Base-by-base conservation (phyloP, 1,140 invertebrate species). In the Drosophila nigromelanica region DNA sequence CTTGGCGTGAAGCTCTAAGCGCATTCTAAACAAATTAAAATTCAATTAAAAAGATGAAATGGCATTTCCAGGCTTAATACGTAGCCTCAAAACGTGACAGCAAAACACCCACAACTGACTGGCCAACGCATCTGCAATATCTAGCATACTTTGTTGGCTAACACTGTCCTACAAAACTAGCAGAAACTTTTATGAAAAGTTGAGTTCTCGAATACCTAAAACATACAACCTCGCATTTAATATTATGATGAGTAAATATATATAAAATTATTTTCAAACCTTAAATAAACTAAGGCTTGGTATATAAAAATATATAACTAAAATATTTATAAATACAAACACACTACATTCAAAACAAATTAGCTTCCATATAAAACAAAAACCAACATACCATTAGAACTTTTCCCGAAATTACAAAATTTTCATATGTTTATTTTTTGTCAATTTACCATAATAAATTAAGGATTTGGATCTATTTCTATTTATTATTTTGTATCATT, bases 1-100 rank as follows among this genome's bases (percentile, higher is more conserved):
- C 80, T 78, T 83, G 66, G 56, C 76, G 47, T 51, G 56, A 24
- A 51, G 50, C 76, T 83, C 80, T 82, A 76, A 83, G 83, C 89
- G 89, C 89, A 90, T 86, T 87, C 83, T 82, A 90, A 90, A 90
- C 89, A 90, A 90, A 90, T 90, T 90, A 90, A 90, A 90, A 90
- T 90, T 90, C 89, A 90, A 90, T 90, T 90, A 90, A 89, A 90
- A 90, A 90, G 89, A 90, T 90, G 87, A 90, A 90, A 89, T 89
- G 83, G 51, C 89, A 82, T 80, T 89, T 85, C 71, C 78, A 48
- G 58, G 76, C 80, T 89, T 78, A 79, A 74, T 61, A 75, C 73
- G 67, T 21, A 68, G 47, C 55, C 54, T 59, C 40, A 52, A 15
- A 48, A 18, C 45, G 48, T 54, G 48, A 18, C 42, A 48, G 12